Evolutionary conservation across 2,113 vertebrate species (phyloP), one percentile per base, ranked within the genome.

Genomic region (Trinectes maculatus): DNA sequence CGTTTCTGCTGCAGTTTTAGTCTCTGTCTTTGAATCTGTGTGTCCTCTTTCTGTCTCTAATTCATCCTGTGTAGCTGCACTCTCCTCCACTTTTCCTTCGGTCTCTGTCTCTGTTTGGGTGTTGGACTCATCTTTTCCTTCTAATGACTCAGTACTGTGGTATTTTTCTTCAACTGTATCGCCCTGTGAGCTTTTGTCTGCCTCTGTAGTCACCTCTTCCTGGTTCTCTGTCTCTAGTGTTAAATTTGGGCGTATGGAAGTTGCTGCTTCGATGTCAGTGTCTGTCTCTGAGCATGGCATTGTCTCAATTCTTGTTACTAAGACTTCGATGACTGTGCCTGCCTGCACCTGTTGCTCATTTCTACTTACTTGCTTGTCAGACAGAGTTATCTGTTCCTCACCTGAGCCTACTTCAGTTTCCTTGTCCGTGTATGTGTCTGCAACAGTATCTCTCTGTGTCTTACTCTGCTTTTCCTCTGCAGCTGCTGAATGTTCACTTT

Each of bases 61-160:
- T 42, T 42, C n/a, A 1, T 56, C 47, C 40, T 54, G 33, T 8
- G 8, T 19, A 1, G 36, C 39, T 53, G 12, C 26, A 21, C 59
- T 26, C 34, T 63, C 57, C 34, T 62, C 64, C 3, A 36, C 31
- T 4, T 18, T 5, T 19, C 65, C 44, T 24, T 43, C 24, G 15
- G 15, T 69, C 36, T 51, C 37, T 60, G 36, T 65, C 16, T 55
- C 36, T 68, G 54, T 69, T 53, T 65, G 77, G 28, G 8, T 31
- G 57, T 63, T 43, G 25, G 31, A 15, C 57, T 74, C 61, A 36
- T 66, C 60, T 31, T 12, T 64, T 71, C 60, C 47, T 34, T 36
- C 6, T 46, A 61, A 57, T 81, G 61, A 57, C 60, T 83, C 81
- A 55, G 8, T 22, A 16, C 64, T 62, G 21, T 44, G 46, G 34